A percentile compares a stretch with the other conserved stretches of the same genome.
Conservation (phyloP, 2,888 invertebrate species). For the Yponomeuta cagnagella region DNA sequence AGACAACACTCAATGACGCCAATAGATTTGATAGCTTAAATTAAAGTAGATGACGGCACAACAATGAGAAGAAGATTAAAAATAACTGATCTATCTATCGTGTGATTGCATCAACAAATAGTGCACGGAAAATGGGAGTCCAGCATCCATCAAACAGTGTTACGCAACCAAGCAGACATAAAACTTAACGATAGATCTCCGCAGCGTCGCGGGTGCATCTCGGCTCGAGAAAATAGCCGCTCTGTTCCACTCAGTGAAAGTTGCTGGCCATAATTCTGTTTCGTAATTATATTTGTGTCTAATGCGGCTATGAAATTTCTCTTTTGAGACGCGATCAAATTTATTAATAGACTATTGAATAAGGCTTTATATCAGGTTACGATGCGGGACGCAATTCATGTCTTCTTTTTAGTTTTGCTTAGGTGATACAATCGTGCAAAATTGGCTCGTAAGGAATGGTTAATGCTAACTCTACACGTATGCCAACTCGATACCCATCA, state of each 20-base stretch:
- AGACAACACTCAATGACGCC: background rate
- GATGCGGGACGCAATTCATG: background rate
- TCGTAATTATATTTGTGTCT: constrained; percentile 44
- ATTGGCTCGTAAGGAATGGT: no score
- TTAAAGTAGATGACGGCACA: background rate
- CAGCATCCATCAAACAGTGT: constrained; percentile 21
- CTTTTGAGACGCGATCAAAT: background rate
- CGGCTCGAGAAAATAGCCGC: constrained; percentile 51
- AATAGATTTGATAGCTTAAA: background rate
- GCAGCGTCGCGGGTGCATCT: constrained; percentile 36
- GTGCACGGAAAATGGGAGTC: background rate
- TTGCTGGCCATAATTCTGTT: constrained; percentile 58
- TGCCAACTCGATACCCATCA: no score
- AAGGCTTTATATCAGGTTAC: background rate
- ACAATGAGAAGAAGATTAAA: background rate
- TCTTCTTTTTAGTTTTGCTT: background rate
- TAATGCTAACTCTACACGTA: no score
- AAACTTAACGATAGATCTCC: constrained; percentile 51
- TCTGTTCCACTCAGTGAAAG: constrained; percentile 63
- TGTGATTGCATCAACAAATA: background rate
- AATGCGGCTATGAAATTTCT: constrained; percentile 15
- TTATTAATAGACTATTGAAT: background rate
- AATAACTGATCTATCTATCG: background rate
- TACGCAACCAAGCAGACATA: constrained; percentile 43
- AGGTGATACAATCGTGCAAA: no score